These are phyloP conservation scores for Adrianichthys oophorus DNA, from an alignment of 2,797 vertebrate genomes.

Conservation along the genomic window DNA sequence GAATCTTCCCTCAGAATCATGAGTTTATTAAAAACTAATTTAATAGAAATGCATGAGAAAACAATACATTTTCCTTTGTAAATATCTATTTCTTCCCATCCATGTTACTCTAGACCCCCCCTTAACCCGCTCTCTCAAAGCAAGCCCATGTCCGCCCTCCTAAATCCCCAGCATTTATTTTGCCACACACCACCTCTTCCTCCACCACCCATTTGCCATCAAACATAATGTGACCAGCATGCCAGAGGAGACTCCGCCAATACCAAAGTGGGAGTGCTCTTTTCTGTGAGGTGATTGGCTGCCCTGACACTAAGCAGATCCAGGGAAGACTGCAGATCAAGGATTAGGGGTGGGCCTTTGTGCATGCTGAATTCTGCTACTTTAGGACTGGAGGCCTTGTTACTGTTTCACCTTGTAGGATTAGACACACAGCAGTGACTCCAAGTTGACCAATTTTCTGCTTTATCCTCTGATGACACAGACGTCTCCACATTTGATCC, in stretches of 20 bases:
- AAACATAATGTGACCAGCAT: constrained; percentile 68
- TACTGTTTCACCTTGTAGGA: constrained; percentile 44
- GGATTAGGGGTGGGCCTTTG: constrained; percentile 65
- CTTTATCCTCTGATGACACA: constrained; percentile 38
- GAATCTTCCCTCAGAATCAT: too few relatives aligned
- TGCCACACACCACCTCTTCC: constrained; percentile 26
- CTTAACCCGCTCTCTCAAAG: constrained; percentile 25
- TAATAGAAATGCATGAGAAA: not conserved
- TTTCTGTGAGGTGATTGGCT: constrained; percentile 61
- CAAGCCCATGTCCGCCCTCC: constrained; percentile 11
- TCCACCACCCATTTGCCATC: constrained; percentile 30
- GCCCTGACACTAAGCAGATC: constrained; percentile 60
- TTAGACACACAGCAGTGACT: constrained; percentile 54
- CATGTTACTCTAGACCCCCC: not conserved
- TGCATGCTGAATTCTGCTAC: constrained; percentile 53
- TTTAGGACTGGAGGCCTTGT: constrained; percentile 46
- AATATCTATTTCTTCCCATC: constrained; percentile 1
- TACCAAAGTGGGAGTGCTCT: constrained; percentile 80
- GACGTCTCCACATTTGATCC: constrained; percentile 27
- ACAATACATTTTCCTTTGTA: constrained; percentile 3
- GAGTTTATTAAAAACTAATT: too few relatives aligned
- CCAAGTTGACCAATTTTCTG: constrained; percentile 54
- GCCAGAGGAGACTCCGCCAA: constrained; percentile 66
- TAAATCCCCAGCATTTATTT: constrained; percentile 35
- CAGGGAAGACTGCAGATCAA: constrained; percentile 39